Evolutionary conservation across 1,140 invertebrate species (phyloP).

Genomic region (Bombus huntii): DNA sequence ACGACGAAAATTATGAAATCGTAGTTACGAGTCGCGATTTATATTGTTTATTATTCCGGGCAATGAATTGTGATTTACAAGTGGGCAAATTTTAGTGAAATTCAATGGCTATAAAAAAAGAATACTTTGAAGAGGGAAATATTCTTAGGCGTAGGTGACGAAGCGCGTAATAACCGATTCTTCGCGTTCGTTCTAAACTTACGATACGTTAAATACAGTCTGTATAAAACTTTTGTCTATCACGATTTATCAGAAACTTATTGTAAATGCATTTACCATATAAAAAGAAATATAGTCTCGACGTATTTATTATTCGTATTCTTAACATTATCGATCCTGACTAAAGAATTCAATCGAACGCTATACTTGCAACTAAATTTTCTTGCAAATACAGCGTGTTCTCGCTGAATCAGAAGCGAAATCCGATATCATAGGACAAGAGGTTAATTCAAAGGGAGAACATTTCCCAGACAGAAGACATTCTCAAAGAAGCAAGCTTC

Average conservation of each 20-base stretch:
- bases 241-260: not conserved
- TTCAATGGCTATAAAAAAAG: not conserved
- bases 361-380: too few relatives aligned
- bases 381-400: too few relatives aligned
- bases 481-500: not conserved
- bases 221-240: not conserved
- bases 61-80: too few relatives aligned
- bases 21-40: too few relatives aligned
- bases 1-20: not conserved
- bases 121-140: not conserved
- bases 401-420: not conserved
- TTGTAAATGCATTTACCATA: not conserved
- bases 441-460: not conserved
- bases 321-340: too few relatives aligned
- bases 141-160: constrained; percentile 7
- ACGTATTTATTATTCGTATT: too few relatives aligned
- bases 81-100: not conserved
- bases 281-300: not conserved
- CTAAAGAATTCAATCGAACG: too few relatives aligned
- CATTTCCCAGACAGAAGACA: not conserved
- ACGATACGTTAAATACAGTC: not conserved
- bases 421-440: not conserved
- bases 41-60: too few relatives aligned
- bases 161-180: constrained; percentile 5
- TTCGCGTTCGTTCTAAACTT: not conserved